A percentile compares a stretch with the other conserved stretches of the same genome.
Evolutionary conservation across 2,113 vertebrate genomes (phyloP).

Genomic region (Pterophyllum scalare): DNA sequence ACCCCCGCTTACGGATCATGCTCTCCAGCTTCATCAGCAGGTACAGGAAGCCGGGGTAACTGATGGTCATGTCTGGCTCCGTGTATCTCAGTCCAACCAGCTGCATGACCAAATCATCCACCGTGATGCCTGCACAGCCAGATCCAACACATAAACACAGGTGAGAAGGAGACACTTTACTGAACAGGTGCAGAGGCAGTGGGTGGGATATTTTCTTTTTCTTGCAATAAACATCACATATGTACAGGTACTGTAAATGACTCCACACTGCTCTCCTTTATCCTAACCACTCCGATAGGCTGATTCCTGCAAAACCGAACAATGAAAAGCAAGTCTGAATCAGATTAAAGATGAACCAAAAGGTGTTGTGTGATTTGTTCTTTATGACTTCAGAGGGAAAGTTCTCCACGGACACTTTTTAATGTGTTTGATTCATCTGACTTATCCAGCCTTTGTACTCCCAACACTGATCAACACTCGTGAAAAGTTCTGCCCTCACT

Average conservation of each 20-base stretch:
- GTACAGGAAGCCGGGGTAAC: slow-evolving; percentile 81
- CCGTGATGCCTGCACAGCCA: slow-evolving; percentile 70
- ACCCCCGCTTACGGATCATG: slow-evolving; percentile 78
- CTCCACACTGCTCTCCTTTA: not conserved
- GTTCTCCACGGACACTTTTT: not conserved
- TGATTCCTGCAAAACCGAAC: too few relatives aligned
- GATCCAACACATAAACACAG: slow-evolving; percentile 21
- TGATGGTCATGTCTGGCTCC: slow-evolving; percentile 78
- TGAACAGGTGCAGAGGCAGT: not conserved
- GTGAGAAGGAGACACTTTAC: not conserved
- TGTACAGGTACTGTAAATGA: not conserved
- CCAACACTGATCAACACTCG: too few relatives aligned
- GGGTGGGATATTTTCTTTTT: not conserved
- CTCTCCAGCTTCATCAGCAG: slow-evolving; percentile 80
- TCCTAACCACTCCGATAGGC: not conserved
- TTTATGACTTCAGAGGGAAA: not conserved
- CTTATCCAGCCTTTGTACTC: too few relatives aligned
- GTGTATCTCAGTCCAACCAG: slow-evolving; percentile 80
- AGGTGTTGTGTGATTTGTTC: not conserved
- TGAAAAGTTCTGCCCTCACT: too few relatives aligned
- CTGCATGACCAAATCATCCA: slow-evolving; percentile 79
- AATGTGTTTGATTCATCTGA: too few relatives aligned
- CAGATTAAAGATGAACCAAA: not conserved
- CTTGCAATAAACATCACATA: not conserved
- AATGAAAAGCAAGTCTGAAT: too few relatives aligned